A percentile compares a stretch with the other conserved stretches of the same genome.
phyloP scores from a whole-genome alignment of 2,888 invertebrate genomes.

The Cloeon dipterum region DNA sequence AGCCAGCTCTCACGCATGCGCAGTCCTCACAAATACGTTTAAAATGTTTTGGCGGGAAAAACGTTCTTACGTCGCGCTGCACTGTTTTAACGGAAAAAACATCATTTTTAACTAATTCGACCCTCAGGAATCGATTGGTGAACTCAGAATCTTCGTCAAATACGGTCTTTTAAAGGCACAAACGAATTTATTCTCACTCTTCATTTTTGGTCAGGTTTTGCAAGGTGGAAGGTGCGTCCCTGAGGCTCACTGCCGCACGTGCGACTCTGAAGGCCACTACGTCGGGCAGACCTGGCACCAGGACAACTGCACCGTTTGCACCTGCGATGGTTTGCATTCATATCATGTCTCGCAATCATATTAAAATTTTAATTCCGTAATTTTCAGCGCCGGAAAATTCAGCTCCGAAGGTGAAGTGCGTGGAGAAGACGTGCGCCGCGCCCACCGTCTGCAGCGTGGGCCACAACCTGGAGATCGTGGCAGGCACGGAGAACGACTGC shows the following conservation, averaged over 20 bases:
- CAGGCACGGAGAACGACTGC: slow-evolving; percentile 32
- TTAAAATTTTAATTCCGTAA: neutral
- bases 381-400: neutral
- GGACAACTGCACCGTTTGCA: slow-evolving; percentile 50
- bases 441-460: slow-evolving; percentile 37
- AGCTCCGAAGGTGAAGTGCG: neutral
- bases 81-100: no score
- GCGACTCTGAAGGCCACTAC: slow-evolving; percentile 47
- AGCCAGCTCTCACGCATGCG: no score
- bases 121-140: no score
- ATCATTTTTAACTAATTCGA: no score
- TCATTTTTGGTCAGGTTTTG: no score
- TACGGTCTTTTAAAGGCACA: no score
- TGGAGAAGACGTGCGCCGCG: slow-evolving; percentile 23
- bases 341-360: neutral
- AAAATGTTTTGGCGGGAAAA: no score
- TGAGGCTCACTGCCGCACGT: slow-evolving; percentile 39
- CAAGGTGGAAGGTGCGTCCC: slow-evolving; percentile 49
- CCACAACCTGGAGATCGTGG: slow-evolving; percentile 24
- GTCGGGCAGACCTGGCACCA: slow-evolving; percentile 41
- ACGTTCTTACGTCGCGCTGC: no score
- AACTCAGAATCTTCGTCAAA: no score
- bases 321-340: slow-evolving; percentile 24
- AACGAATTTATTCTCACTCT: no score
- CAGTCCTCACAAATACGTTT: no score